Base-by-base conservation (phyloP, 1,140 invertebrate species). In the Macrocentrus cingulum region DNA sequence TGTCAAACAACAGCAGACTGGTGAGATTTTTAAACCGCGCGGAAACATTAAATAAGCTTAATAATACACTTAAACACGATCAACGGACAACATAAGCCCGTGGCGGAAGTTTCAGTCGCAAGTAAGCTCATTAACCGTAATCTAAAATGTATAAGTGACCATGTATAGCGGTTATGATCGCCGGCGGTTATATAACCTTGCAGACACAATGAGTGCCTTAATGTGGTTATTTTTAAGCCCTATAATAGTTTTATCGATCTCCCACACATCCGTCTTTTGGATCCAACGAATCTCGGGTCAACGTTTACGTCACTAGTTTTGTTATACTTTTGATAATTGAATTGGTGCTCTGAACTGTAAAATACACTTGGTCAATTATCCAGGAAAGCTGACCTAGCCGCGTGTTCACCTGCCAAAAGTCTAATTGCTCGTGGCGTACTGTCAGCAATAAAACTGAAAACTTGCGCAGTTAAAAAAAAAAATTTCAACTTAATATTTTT, bases 121-220 rank as follows among this genome's bases (percentile, higher is more conserved):
- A 29, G 45, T 23, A n/a, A 48, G 22, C 45, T 48, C 45, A 48
- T 48, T 48, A 48, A 48, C 23, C 45, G 45, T 48, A n/a, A 48
- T 48, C 45, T 19, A 9, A 25, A 48, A 15, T 25, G 45, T 39
- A 15, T 23, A 15, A 45, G 20, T 25, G 45, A 23, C 22, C 9
- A 23, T 48, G 45, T n/a, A 48, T 48, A 48, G 29, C 29, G 13
- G 29, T 48, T 22, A 48, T 25, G 22, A 8, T 8, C 13, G 15
- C 15, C 36, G 15, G 13, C 36, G 13, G 13, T n/a, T 39, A 34
- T 34, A 34, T 34, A 34, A 39, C 4, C 15, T 39, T 11, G 13
- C 7, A n/a, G 36, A 39, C 36, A 39, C 29, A 7, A 34, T 34
- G 29, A 39, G 8, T 13, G 15, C 36, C 15, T 3, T 29, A 29